A percentile compares a stretch with the other conserved stretches of the same genome.
Evolutionary conservation across 2,113 vertebrate species (phyloP).

Genomic region (Ceuthmochares aereus): DNA sequence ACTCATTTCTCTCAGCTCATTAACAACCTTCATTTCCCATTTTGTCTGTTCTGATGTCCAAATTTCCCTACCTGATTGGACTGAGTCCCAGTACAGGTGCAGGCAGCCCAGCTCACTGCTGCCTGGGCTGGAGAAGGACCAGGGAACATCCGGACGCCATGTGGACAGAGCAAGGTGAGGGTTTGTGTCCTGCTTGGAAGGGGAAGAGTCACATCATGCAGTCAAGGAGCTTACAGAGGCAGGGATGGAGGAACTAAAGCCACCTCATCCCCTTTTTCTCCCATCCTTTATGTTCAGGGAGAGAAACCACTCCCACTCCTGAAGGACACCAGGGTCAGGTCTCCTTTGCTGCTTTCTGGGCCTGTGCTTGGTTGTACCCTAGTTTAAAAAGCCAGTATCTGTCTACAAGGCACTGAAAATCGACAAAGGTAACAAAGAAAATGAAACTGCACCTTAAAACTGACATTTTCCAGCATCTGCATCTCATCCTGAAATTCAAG

Average conservation of each 20-base stretch:
- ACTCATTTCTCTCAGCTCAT: background rate
- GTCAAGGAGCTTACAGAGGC: background rate
- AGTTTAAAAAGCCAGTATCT: background rate
- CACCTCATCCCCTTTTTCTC: background rate
- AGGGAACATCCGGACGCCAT: background rate
- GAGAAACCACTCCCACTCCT: background rate
- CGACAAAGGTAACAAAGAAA: background rate
- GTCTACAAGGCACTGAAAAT: background rate
- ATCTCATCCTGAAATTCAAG: background rate
- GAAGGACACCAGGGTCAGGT: background rate
- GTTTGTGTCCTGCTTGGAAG: fast-evolving
- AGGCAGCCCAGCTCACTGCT: background rate
- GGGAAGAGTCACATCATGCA: background rate
- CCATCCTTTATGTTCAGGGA: background rate
- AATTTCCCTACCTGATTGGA: background rate
- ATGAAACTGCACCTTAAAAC: background rate
- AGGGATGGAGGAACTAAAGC: background rate
- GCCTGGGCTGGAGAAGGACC: background rate
- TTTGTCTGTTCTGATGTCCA: background rate
- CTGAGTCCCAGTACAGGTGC: background rate
- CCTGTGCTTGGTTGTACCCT: fast-evolving
- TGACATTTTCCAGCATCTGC: background rate
- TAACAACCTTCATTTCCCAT: background rate
- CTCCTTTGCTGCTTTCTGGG: background rate
- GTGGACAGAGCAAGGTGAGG: background rate